Conservation (phyloP, 2,113 vertebrate genomes). For the Candoia aspera region DNA sequence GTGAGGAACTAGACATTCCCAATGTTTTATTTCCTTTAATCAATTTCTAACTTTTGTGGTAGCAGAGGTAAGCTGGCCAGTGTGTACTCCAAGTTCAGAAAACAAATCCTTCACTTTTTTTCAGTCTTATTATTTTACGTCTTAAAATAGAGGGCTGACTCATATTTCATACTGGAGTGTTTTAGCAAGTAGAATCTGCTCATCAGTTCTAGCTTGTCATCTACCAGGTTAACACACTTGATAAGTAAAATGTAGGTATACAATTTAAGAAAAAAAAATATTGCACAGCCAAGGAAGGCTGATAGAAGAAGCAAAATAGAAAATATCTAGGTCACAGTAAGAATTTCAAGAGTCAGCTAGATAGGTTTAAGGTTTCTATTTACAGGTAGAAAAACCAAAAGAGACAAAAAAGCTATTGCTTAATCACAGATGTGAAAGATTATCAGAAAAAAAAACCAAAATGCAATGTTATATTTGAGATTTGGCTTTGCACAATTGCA, state of each 20-base stretch:
- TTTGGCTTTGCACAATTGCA: background rate
- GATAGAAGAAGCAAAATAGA: background rate
- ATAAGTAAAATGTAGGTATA: background rate
- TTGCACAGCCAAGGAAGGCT: background rate
- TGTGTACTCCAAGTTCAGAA: background rate
- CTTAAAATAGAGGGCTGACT: background rate
- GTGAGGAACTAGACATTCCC: background rate
- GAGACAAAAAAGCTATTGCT: background rate
- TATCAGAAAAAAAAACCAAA: background rate
- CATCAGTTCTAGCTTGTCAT: background rate
- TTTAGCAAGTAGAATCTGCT: background rate
- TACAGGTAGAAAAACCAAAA: background rate
- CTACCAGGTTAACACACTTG: background rate
- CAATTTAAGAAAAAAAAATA: background rate
- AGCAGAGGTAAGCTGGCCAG: background rate
- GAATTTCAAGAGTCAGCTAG: background rate
- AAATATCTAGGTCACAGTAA: background rate
- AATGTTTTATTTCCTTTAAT: constrained; percentile 8
- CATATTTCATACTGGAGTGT: constrained; percentile 3
- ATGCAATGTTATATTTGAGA: background rate
- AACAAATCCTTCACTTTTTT: background rate
- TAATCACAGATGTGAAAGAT: background rate
- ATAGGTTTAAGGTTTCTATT: background rate
- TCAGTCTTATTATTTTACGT: constrained; percentile 1
- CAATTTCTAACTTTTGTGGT: background rate